Base-by-base conservation (phyloP, 2,797 vertebrate genomes). In the Molothrus ater region DNA sequence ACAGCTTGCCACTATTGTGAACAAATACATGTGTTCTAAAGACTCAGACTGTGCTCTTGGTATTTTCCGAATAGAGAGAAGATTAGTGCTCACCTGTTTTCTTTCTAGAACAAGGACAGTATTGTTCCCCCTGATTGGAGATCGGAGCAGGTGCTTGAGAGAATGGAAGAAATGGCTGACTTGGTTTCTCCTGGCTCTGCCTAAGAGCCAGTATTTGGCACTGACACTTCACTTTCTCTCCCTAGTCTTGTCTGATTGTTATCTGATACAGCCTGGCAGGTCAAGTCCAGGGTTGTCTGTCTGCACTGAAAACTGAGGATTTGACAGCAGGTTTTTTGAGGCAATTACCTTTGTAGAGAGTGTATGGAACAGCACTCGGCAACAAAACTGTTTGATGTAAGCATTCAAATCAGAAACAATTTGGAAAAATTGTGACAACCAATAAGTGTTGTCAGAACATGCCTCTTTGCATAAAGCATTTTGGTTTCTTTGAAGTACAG, bases 201-300 rank as follows among this genome's bases (percentile, higher is more conserved):
- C 28, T 22, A 13, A 34, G 45, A 86, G 34, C 40, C 21, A 7
- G 0, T 28, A 50, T 38, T 7, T 1, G 2, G 32, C 36, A 26
- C 32, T 47, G 47, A 59, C 43, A 25, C 54, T 74, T 92, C 31
- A 25, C 80, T 92, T 86, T 80, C 51, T 68, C 20, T 84, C 57
- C 6, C 45, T 40, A 17, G 29, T 79, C 74, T 60, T 81, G 53
- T 80, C 63, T 66, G 40, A 54, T 81, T 6, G 0, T 54, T 47
- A 8, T 32, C 50, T 50, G 56, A n/a, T 38, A 13, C 45, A 65
- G 47, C 10, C 42, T 82, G 57, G 31, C 56, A 70, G 74, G 61
- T 61, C 42, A 32, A 63, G 40, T 59, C 28, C 1, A 1, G 2
- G 17, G 24, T 34, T 0, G 0, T 45, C 42, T 80, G 75, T 47